Evolutionary conservation across 2,113 vertebrate genomes (phyloP).

Genomic region (Anseranas semipalmata): DNA sequence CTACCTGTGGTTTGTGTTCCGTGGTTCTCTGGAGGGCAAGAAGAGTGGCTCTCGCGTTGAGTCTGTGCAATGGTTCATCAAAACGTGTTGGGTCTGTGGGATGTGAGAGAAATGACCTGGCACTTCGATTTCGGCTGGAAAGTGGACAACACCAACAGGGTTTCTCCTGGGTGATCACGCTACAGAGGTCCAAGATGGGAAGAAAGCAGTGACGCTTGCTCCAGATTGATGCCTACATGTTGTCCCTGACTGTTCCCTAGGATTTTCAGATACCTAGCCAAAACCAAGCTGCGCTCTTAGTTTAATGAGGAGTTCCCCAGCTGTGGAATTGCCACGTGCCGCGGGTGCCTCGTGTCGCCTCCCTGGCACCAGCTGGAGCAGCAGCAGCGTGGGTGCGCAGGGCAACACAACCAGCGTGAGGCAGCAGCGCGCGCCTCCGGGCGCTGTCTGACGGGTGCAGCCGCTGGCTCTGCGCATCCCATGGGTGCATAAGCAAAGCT

Average conservation of each 20-base stretch:
- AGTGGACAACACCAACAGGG: not conserved
- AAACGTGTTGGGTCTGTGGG: not conserved
- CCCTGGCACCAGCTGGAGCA: not conserved
- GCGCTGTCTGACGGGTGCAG: not conserved
- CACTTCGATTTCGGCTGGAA: not conserved
- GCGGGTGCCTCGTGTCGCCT: not conserved
- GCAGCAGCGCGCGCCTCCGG: not conserved
- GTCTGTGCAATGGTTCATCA: not conserved
- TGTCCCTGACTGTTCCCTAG: not conserved
- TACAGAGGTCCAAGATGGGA: not conserved
- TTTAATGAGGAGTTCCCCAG: not conserved
- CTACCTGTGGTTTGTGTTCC: not conserved
- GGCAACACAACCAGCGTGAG: not conserved
- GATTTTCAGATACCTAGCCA: not conserved
- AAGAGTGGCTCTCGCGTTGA: not conserved
- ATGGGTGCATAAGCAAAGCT: no score
- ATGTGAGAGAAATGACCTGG: not conserved
- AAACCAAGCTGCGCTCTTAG: not conserved
- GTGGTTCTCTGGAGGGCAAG: not conserved
- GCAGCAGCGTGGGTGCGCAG: not conserved
- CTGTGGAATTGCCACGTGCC: not conserved
- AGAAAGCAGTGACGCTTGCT: not conserved
- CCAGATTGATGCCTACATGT: not conserved
- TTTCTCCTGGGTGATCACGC: not conserved
- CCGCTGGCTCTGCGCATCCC: rapidly evolving